These are phyloP conservation scores for Sphyrna mokarran DNA, from an alignment of 2,113 vertebrate genomes.

Conservation along the genomic window DNA sequence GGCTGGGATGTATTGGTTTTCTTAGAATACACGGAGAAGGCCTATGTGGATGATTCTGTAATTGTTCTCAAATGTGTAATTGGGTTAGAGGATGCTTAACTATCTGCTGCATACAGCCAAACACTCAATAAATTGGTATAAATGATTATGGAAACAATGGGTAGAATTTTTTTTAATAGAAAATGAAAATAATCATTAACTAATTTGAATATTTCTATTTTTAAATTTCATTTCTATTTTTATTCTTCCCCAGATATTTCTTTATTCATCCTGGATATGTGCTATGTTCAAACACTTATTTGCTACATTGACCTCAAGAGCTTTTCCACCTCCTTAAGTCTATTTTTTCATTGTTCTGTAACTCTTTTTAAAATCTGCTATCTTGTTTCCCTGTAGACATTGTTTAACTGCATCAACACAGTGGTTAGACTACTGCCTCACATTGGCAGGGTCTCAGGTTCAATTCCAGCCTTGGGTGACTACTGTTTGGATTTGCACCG, in stretches of 20 bases:
- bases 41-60: not conserved
- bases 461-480: no score
- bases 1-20: not conserved
- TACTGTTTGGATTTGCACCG: no score
- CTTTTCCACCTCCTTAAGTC: not conserved
- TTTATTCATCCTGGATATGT: not conserved
- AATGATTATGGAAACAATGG: not conserved
- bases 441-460: no score
- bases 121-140: not conserved
- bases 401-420: not conserved
- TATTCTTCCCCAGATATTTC: not conserved
- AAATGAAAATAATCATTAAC: not conserved
- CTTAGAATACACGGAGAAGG: not conserved
- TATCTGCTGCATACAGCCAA: not conserved
- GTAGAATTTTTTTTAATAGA: not conserved
- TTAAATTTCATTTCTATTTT: not conserved
- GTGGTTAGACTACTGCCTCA: no score
- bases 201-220: not conserved
- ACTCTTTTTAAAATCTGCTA: not conserved
- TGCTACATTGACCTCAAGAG: not conserved
- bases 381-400: not conserved
- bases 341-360: not conserved
- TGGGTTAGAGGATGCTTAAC: not conserved
- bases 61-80: not conserved
- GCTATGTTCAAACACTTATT: not conserved